phyloP scores from a whole-genome alignment of 2,797 vertebrate genomes.

The Sitta carolinensis region DNA sequence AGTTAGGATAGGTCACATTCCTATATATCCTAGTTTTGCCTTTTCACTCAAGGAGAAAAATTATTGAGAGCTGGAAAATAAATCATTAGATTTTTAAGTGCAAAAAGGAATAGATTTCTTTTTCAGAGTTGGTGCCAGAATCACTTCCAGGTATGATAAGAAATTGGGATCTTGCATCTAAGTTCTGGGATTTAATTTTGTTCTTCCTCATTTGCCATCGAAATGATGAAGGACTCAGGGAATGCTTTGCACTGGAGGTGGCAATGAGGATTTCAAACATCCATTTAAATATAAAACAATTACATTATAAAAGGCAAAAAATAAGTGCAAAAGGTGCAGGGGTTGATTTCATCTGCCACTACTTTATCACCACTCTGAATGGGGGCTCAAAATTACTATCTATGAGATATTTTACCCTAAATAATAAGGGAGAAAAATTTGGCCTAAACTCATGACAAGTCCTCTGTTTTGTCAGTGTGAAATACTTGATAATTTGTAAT shows the following conservation, averaged over 20 bases:
- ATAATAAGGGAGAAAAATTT: slow-evolving; percentile 10
- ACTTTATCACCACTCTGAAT: background rate
- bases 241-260: background rate
- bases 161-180: background rate
- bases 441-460: slow-evolving; percentile 19
- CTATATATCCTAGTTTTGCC: background rate
- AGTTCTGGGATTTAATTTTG: background rate
- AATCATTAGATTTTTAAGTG: background rate
- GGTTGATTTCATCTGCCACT: background rate
- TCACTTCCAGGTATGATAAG: slow-evolving; percentile 4
- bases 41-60: background rate
- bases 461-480: slow-evolving; percentile 56
- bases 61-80: background rate
- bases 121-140: background rate
- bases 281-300: background rate
- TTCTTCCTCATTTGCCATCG: background rate
- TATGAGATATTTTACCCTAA: slow-evolving; percentile 17
- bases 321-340: background rate
- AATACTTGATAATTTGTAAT: slow-evolving; percentile 70
- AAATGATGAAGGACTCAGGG: background rate
- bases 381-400: background rate
- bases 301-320: background rate
- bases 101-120: slow-evolving; percentile 10
- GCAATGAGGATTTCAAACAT: background rate
- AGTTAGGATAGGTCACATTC: background rate